Base-by-base conservation (phyloP, 2,113 vertebrate genomes). In the Platycercus adscitus region DNA sequence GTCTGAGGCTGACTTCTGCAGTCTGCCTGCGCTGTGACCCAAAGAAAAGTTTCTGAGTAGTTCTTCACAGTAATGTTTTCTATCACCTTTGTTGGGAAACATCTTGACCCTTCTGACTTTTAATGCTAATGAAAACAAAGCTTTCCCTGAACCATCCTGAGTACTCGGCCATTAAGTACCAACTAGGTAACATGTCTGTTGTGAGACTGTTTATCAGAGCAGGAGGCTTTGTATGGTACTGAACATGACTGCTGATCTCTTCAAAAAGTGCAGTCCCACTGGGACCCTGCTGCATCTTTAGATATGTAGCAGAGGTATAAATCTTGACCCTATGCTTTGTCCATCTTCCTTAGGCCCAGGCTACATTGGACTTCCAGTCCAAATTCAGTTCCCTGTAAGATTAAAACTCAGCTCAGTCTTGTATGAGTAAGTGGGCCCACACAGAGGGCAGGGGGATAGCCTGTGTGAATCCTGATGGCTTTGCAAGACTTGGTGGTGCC, bases 21-120 rank as follows among this genome's bases (percentile, higher is more conserved):
- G 28, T 47, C 81, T 75, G 39, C 35, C 47, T 86, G 83, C 44
- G 56, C 41, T 72, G 44, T 81, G 64, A 94, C 65, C 77, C 41
- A 60, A 53, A 88, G 11, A 41, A 28, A 91, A 81, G 69, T 60
- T 58, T 44, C 43, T 0, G 3, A 60, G 28, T 78, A 78, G 76
- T 79, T 94, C 44, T 94, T 91, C 49, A 31, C 52, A 79, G 41
- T 89, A 81, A 93, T 76, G 55, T 63, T 88, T 88, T 55, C 44
- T 81, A 0, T 72, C 69, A 47, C 73, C 77, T 92, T 83, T 86
- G 68, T 90, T 93, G 66, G 56, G 77, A 89, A 81, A 84, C 13
- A 52, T 91, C 65, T 92, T 79, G 65, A 88, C 65, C 65, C 60
- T 91, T 91, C 64, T 2, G 29, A 52, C 63, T 93, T 88, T 39